Evolutionary conservation across 2,888 invertebrate genomes (phyloP), one percentile per base, ranked within the genome.

Genomic region (Drosophila histrio): DNA sequence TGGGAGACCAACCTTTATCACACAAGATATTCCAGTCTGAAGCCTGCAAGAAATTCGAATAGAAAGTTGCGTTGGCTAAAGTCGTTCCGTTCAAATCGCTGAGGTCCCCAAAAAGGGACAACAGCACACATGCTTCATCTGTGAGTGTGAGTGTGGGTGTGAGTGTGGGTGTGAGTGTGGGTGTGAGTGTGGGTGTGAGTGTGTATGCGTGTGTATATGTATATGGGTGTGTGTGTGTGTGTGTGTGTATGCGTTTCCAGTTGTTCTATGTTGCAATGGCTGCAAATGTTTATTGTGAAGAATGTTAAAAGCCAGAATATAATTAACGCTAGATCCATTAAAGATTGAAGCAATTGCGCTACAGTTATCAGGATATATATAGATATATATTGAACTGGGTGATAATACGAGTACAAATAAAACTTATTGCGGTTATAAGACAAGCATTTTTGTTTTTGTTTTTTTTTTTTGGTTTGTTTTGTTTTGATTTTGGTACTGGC

Each of bases 21-120:
- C 89, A 90, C 90, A 82, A 90, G 90, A 81, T 90, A 90, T 83
- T 90, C 90, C 90, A 90, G 90, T 81, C 89, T 89, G 88, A 87
- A 89, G 87, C 89, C 90, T 90, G 90, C 69, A 90, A 90, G 74
- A 80, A 84, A 88, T 80, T 73, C 79, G 77, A 78, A 79, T 79
- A 78, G 66, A 89, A 83, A 82, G 64, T 85, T 77, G 87, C 87
- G 53, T 77, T 82, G 70, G 60, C 82, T 85, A 78, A 75, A 75
- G 59, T 53, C 22, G 39, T 72, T 72, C 72, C 47, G 49, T 83
- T 68, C 58, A 66, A 63, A 49, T 70, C 58, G 62, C 79, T 72
- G 76, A 32, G 46, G 64, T 65, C 70, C 79, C 26, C 44, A 22
- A 9, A 60, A 67, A 57, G 32, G 63, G 66, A 66, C 64, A 54